Evolutionary conservation across 2,888 invertebrate species (phyloP).

Genomic region (Epinotia bilunana): DNA sequence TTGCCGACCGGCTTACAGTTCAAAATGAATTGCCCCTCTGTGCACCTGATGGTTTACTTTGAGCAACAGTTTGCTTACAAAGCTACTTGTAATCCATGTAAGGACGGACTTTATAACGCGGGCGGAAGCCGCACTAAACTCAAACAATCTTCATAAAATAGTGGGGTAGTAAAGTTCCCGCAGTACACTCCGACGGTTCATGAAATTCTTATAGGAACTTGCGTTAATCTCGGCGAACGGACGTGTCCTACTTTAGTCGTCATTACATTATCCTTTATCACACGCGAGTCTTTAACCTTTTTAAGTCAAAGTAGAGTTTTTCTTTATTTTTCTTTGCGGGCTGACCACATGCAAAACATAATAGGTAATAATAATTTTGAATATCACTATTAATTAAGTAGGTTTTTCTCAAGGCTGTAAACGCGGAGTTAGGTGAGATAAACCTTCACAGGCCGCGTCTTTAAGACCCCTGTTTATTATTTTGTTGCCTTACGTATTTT

Average conservation of each 20-base stretch:
- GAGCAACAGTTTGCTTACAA: slow-evolving; percentile 41
- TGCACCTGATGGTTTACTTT: slow-evolving; percentile 2
- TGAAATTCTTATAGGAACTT: slow-evolving; percentile 15
- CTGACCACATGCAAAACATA: too few species aligned
- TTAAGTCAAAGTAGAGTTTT: too few species aligned
- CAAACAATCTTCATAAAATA: slow-evolving; percentile 42
- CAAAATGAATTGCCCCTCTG: not conserved
- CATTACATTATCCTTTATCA: slow-evolving; percentile 1
- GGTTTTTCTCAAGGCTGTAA: too few species aligned
- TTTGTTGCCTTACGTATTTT: not conserved
- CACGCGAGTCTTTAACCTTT: too few species aligned
- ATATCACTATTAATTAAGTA: too few species aligned
- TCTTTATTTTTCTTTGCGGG: too few species aligned
- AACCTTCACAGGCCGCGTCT: too few species aligned
- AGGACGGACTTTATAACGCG: slow-evolving; percentile 35
- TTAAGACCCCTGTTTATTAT: too few species aligned
- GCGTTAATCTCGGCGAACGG: not conserved
- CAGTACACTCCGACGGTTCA: not conserved
- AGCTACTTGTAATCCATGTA: slow-evolving; percentile 44
- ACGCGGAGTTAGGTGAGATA: too few species aligned
- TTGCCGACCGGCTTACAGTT: not conserved
- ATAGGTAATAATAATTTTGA: too few species aligned
- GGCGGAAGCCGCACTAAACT: slow-evolving; percentile 43
- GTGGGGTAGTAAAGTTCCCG: slow-evolving; percentile 6
- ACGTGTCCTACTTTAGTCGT: not conserved